A percentile compares a stretch with the other conserved stretches of the same genome.
These are phyloP conservation scores for Ephialtes manifestator DNA, from an alignment of 2,888 invertebrate species.

Conservation along the genomic window DNA sequence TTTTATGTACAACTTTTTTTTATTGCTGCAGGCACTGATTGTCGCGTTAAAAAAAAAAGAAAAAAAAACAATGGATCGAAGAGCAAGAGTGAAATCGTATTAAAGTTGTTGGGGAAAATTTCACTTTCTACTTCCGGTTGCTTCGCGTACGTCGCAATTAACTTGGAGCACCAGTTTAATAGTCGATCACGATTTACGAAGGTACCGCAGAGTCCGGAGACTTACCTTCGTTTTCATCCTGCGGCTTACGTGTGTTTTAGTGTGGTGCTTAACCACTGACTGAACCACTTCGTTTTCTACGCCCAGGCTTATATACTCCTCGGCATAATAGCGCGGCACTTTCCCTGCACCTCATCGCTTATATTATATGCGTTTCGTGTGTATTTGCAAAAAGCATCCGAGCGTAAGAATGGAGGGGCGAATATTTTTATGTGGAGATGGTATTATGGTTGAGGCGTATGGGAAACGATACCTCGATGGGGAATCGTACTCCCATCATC, in stretches of 20 bases:
- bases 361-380: conserved; percentile 79
- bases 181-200: conserved; percentile 45
- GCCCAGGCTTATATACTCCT: conserved; percentile 83
- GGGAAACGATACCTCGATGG: conserved; percentile 45
- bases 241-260: conserved; percentile 81
- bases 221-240: conserved; percentile 84
- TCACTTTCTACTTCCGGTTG: conserved; percentile 66
- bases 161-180: conserved; percentile 18
- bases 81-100: conserved; percentile 51
- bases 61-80: not conserved
- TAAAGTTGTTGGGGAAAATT: conserved; percentile 24
- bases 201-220: conserved; percentile 35
- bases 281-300: conserved; percentile 84
- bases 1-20: not conserved
- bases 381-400: conserved; percentile 66
- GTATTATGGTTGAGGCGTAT: conserved; percentile 30
- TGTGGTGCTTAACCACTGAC: conserved; percentile 84
- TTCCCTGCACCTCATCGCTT: conserved; percentile 84
- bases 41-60: conserved; percentile 7
- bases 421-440: conserved; percentile 22
- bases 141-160: conserved; percentile 31
- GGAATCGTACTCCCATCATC: conserved; percentile 24
- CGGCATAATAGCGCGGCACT: conserved; percentile 83
- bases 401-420: conserved; percentile 29
- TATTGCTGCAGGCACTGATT: conserved; percentile 29